These are phyloP conservation scores for Oligia fasciuncula DNA, from an alignment of 2,888 invertebrate genomes.

Conservation along the genomic window DNA sequence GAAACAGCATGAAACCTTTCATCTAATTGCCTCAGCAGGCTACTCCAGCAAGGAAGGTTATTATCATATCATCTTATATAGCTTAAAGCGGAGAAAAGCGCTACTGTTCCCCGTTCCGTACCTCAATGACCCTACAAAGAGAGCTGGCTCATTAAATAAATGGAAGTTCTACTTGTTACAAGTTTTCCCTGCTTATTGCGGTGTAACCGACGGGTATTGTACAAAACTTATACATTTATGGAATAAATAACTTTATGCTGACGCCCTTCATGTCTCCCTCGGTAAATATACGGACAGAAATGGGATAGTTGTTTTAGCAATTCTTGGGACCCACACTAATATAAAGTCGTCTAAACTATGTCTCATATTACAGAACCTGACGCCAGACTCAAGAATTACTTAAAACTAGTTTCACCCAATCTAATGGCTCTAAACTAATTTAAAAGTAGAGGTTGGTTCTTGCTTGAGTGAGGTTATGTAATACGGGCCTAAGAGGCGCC, in stretches of 20 bases:
- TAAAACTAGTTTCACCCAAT: neutral
- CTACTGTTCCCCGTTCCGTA: constrained; percentile 6
- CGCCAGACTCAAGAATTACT: neutral
- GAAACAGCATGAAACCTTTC: constrained; percentile 9
- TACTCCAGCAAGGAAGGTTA: neutral
- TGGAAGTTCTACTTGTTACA: constrained; percentile 51
- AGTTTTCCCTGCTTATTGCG: constrained; percentile 43
- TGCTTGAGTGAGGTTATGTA: neutral
- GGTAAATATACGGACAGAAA: constrained; percentile 8
- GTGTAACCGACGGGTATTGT: constrained; percentile 48
- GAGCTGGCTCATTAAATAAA: constrained; percentile 49
- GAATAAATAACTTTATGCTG: constrained; percentile 39
- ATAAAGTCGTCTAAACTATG: neutral
- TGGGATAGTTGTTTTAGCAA: constrained; percentile 5
- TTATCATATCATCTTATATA: constrained; percentile 33
- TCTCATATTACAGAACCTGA: neutral
- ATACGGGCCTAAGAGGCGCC: neutral
- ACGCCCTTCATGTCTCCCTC: constrained; percentile 29
- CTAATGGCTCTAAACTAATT: neutral
- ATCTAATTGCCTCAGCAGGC: constrained; percentile 15
- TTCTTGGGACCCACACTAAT: neutral
- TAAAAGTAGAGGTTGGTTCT: neutral
- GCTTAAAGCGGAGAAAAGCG: constrained; percentile 26
- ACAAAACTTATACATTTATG: constrained; percentile 58
- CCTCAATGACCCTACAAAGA: constrained; percentile 28